phyloP scores from a whole-genome alignment of 1,140 invertebrate genomes.

The Brachionus calyciflorus region DNA sequence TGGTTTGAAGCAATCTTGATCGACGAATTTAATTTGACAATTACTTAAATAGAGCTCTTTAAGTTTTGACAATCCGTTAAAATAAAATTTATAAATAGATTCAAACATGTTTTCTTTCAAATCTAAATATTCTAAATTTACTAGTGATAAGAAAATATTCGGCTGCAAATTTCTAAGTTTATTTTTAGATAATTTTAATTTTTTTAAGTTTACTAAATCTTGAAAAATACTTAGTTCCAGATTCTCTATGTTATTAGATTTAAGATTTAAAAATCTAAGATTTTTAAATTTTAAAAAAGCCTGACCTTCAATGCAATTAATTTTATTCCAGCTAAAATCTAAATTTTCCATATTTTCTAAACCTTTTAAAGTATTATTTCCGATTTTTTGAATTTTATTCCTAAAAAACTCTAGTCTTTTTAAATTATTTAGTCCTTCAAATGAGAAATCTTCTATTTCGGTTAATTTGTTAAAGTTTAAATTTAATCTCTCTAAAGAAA shows the following conservation, averaged over 20 bases:
- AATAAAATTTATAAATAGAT: background rate
- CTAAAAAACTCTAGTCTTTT: background rate
- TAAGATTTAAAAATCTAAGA: background rate
- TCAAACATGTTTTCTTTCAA: background rate
- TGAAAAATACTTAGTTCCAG: background rate
- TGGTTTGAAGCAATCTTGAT: background rate
- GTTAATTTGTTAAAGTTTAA: background rate
- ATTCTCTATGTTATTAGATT: background rate
- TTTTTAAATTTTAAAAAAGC: background rate
- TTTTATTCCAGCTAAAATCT: background rate
- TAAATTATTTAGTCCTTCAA: background rate
- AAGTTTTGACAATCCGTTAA: background rate
- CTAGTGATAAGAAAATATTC: background rate
- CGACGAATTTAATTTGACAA: background rate
- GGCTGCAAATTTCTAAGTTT: no score
- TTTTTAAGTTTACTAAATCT: background rate
- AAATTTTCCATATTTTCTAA: background rate
- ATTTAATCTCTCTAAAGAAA: background rate
- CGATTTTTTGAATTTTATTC: background rate
- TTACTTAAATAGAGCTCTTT: background rate
- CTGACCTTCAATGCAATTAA: background rate
- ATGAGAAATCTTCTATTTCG: background rate
- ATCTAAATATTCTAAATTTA: background rate
- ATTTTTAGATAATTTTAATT: no score
- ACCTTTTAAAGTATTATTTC: background rate